Conservation (phyloP, 2,888 invertebrate genomes). For the Chouioia cunea region DNA sequence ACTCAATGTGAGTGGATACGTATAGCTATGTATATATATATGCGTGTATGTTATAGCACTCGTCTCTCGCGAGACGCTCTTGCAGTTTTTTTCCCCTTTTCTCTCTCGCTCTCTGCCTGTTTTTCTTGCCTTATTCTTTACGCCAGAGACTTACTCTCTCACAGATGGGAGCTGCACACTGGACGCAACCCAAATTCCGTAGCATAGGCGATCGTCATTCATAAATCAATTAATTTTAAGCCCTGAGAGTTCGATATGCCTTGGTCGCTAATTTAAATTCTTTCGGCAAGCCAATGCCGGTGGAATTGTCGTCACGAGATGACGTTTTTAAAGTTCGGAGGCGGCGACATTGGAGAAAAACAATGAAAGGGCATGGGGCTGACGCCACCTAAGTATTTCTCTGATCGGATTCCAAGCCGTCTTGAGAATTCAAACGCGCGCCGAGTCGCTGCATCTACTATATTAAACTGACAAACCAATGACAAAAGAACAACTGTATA, state of each 20-base stretch:
- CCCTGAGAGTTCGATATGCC: conserved; percentile 60
- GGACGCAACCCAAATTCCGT: conserved; percentile 30
- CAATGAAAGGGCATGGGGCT: conserved; percentile 50
- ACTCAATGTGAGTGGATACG: no score
- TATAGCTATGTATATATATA: no score
- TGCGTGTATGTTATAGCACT: no score
- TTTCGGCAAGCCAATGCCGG: conserved; percentile 58
- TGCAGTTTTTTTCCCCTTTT: no score
- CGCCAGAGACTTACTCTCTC: no score
- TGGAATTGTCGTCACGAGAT: conserved; percentile 55
- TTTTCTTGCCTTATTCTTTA: no score
- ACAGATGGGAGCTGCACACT: conserved; percentile 13
- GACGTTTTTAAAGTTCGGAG: conserved; percentile 32
- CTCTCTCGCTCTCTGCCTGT: no score
- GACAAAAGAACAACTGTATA: no score
- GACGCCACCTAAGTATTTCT: conserved; percentile 68
- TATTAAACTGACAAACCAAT: no score
- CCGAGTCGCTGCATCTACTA: background rate
- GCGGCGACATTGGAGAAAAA: conserved; percentile 27
- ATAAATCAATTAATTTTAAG: conserved; percentile 68
- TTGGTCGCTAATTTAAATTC: conserved; percentile 67
- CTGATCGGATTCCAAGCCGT: conserved; percentile 64
- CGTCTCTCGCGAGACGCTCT: no score
- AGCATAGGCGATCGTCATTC: conserved; percentile 47
- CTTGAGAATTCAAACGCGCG: conserved; percentile 32